A percentile compares a stretch with the other conserved stretches of the same genome.
phyloP scores from a whole-genome alignment of 2,888 invertebrate species.

The Clitarchus hookeri region DNA sequence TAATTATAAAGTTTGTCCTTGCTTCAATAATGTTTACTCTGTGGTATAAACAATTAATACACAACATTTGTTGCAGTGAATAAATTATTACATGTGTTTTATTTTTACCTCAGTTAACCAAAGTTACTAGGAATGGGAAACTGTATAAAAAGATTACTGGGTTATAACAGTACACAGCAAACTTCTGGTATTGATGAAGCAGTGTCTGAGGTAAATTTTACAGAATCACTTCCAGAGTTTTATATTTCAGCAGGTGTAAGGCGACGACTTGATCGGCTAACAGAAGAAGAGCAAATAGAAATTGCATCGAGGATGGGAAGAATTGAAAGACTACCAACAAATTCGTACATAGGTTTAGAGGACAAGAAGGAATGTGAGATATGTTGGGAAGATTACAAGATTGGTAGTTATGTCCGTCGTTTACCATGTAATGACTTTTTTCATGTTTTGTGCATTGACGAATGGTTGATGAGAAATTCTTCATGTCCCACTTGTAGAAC shows the following conservation, averaged over 20 bases:
- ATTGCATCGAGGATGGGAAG: neutral
- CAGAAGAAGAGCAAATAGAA: neutral
- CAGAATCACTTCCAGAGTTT: neutral
- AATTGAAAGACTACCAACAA: neutral
- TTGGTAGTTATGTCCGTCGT: neutral
- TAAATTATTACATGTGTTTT: neutral
- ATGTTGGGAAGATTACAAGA: neutral
- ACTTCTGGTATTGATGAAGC: neutral
- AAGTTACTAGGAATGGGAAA: neutral
- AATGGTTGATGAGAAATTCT: neutral
- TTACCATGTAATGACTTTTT: constrained; percentile 1
- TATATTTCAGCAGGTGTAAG: neutral
- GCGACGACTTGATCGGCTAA: neutral
- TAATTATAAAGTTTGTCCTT: neutral
- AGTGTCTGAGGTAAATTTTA: neutral
- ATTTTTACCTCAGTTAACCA: neutral
- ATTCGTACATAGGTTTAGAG: neutral
- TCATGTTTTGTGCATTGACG: neutral
- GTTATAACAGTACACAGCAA: neutral
- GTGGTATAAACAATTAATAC: neutral
- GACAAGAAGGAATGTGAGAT: neutral
- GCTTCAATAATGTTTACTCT: neutral
- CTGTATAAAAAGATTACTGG: neutral
- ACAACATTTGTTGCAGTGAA: neutral
- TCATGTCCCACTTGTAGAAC: neutral